Evolutionary conservation across 2,113 vertebrate species (phyloP), one percentile per base, ranked within the genome.

Genomic region (Riparia riparia): DNA sequence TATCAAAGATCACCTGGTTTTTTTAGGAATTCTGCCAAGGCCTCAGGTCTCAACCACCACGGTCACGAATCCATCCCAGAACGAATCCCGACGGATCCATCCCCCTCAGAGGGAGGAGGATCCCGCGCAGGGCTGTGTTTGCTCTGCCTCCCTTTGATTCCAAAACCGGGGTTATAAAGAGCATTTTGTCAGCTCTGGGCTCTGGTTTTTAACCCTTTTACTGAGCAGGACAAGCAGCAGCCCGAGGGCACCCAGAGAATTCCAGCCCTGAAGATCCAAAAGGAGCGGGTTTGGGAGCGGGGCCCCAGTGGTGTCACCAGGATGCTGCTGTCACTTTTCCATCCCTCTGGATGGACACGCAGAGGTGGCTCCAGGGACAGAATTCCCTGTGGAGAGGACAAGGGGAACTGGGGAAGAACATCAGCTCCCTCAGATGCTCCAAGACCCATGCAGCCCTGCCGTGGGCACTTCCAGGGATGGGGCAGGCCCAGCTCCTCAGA

Each of bases 51-150:
- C 82, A 80, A 57, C 10, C 70, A 70, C 21, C 78, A 31, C 0
- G 0, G 25, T 17, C 3, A 2, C 2, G 2, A 22, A 64, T 14
- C 72, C 72, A 56, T 22, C 68, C 50, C 44, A 17, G 2, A 22
- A 69, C 12, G 44, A 44, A 44, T 44, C 16, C 44, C 44, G 18
- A 44, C 44, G 17, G 17, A 44, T 44, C 44, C 44, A 44, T 4
- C 6, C 7, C 7, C 3, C 19, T 11, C 1, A 0, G 39, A 64
- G 45, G 34, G 17, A 70, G 32, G 37, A 37, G 12, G 51, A 11
- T 29, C 58, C 60, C 31, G 16, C 4, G n/a, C 39, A 80, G 22
- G 28, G 44, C 1, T 4, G 17, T 5, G 9, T 6, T 39, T 6
- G 50, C 50, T 49, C 50, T 49, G 22, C 49, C 49, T 49, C 1